These are phyloP conservation scores for Acrossocheilus fasciatus DNA, from an alignment of 2,797 vertebrate genomes.

Conservation along the genomic window DNA sequence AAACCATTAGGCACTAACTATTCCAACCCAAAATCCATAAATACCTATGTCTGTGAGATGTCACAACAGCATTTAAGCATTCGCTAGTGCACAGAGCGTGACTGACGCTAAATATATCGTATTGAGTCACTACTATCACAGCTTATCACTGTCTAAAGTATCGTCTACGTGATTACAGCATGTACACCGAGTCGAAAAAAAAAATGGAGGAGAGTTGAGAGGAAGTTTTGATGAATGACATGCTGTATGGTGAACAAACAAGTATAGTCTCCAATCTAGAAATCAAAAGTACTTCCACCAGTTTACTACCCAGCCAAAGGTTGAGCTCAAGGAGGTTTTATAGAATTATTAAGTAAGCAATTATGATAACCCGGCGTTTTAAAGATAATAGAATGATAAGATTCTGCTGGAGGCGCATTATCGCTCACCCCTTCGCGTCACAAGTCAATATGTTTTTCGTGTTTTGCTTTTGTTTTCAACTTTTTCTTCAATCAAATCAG, in stretches of 20 bases:
- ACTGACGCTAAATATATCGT: constrained; percentile 41
- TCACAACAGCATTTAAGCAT: neutral
- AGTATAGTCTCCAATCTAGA: constrained; percentile 64
- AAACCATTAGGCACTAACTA: neutral
- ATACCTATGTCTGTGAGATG: constrained; percentile 5
- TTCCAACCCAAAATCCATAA: constrained; percentile 15
- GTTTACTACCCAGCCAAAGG: constrained; percentile 80
- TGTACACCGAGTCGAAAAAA: constrained; percentile 55
- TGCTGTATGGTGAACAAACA: constrained; percentile 46
- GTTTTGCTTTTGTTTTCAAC: constrained; percentile 49
- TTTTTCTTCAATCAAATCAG: constrained; percentile 24
- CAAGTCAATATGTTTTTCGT: constrained; percentile 68
- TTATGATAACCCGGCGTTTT: constrained; percentile 84
- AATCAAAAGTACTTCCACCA: constrained; percentile 73
- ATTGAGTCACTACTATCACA: constrained; percentile 30
- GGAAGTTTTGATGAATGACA: constrained; percentile 47
- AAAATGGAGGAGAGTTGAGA: constrained; percentile 54
- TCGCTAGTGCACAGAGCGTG: constrained; percentile 1
- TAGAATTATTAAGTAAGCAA: constrained; percentile 91
- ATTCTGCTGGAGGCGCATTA: constrained; percentile 68
- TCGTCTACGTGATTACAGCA: constrained; percentile 26
- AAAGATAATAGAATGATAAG: constrained; percentile 83
- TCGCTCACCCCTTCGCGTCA: constrained; percentile 68
- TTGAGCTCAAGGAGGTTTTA: constrained; percentile 75
- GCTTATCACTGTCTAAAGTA: constrained; percentile 38